A percentile compares a stretch with the other conserved stretches of the same genome.
These are phyloP conservation scores for Phoenoteleia sp. DNA, from an alignment of 2,888 invertebrate genomes.

Conservation along the genomic window DNA sequence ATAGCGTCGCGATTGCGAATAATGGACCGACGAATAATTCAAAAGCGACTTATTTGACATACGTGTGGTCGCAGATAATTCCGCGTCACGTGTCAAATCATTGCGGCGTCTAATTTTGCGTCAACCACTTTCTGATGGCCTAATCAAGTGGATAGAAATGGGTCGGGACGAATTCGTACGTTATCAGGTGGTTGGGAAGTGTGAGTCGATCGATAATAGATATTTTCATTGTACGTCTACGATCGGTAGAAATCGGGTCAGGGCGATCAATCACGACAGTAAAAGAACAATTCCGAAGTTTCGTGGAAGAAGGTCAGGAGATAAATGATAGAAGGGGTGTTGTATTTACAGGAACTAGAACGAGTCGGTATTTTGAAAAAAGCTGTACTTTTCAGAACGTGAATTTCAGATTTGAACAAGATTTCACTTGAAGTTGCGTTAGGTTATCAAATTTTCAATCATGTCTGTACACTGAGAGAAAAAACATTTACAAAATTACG, in stretches of 20 bases:
- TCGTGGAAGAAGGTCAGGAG: not conserved
- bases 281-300: not conserved
- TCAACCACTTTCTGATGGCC: not conserved
- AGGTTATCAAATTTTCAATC: too few relatives aligned
- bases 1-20: constrained; percentile 15
- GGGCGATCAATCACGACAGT: not conserved
- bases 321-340: too few relatives aligned
- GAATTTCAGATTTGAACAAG: too few relatives aligned
- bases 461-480: too few relatives aligned
- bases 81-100: constrained; percentile 11
- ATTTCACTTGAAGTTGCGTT: too few relatives aligned
- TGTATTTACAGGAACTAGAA: not conserved
- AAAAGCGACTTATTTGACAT: constrained; percentile 24
- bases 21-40: constrained; percentile 28
- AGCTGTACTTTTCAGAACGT: too few relatives aligned
- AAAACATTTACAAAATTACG: too few relatives aligned
- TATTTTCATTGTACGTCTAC: not conserved
- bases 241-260: not conserved
- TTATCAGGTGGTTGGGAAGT: not conserved
- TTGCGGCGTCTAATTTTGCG: not conserved
- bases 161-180: not conserved
- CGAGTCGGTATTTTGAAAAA: too few relatives aligned
- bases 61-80: not conserved
- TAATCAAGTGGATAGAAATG: not conserved
- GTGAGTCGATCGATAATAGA: not conserved